Base-by-base conservation (phyloP, 2,888 invertebrate genomes). In the Uloborus plumipes region DNA sequence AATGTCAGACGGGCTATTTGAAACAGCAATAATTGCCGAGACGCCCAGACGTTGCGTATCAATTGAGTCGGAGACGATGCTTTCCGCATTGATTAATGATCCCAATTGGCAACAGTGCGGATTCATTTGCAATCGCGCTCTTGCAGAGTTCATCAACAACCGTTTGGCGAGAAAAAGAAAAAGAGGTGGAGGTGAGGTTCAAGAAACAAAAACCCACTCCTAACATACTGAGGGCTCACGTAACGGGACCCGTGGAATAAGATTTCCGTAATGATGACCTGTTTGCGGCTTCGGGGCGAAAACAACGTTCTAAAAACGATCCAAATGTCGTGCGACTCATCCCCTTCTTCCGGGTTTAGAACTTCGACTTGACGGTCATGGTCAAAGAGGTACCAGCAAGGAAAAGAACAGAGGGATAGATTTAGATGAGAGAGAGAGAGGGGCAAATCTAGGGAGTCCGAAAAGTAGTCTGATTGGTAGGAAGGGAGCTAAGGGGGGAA, bases 381-480 rank as follows among this genome's bases (percentile, higher is more conserved):
- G 80, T 74, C 80, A 80, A 51, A 70, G 74, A 80, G 80, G 80
- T 80, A 73, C 80, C 58, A 70, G 69, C 6, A 62, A 74, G 70
- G 80, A 79, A 61, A 62, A 53, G 26, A 53, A 53, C 26, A 61
- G 61, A 61, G 31, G 20, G 26, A 61, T 16, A 26, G 26, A 61
- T 39, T 39, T 39, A 39, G 31, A n/a, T n/a, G n/a, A 31, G 31
- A 31, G 31, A 61, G 31, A 80, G 74, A 69, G 69, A 64, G 80
- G 74, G 80, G 80, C 80, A 80, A 80, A 80, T 80, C 69, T 70
- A 80, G 80, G 80, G 80, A 74, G 74, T 72, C 58, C 73, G 61
- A 66, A 64, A 65, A 73, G 80, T 74, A 39, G 74, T 69, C 74
- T 74, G 80, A 80, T 74, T 80, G 80, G 80, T 74, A 64, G 69